A percentile compares a stretch with the other conserved stretches of the same genome.
These are phyloP conservation scores for Jordanella pulchra DNA, from an alignment of 2,797 vertebrate genomes.

Conservation along the genomic window DNA sequence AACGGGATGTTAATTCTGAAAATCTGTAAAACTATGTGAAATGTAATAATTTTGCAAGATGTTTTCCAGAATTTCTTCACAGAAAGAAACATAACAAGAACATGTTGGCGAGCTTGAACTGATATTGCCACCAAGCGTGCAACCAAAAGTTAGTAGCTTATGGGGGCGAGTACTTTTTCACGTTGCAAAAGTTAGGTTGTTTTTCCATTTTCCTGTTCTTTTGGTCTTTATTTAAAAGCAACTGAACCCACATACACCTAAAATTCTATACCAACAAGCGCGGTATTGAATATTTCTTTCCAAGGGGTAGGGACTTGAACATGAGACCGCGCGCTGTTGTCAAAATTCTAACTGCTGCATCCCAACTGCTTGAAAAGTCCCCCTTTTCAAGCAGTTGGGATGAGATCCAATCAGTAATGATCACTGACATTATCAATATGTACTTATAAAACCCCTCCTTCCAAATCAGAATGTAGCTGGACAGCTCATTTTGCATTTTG, in stretches of 20 bases:
- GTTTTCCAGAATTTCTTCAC: not conserved
- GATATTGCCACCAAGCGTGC: not conserved
- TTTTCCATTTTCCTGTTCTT: no score
- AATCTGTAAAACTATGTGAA: not conserved
- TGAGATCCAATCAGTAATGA: conserved; percentile 20
- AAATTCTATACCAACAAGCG: no score
- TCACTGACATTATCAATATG: conserved; percentile 26
- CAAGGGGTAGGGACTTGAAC: no score
- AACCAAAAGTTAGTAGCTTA: not conserved
- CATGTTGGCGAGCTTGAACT: not conserved
- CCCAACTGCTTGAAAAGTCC: no score
- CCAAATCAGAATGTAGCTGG: conserved; percentile 9
- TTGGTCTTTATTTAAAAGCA: no score
- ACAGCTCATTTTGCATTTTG: conserved; percentile 14
- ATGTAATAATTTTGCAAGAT: not conserved
- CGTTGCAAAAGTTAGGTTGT: not conserved
- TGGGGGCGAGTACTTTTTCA: not conserved
- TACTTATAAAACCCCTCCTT: conserved; percentile 6
- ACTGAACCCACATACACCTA: no score
- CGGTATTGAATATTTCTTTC: no score
- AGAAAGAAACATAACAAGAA: not conserved
- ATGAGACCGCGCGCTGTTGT: no score
- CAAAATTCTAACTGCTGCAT: no score
- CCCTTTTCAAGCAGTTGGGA: not conserved
- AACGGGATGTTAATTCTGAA: not conserved